Evolutionary conservation across 1,140 invertebrate species (phyloP).

Genomic region (Camponotus vicinus): DNA sequence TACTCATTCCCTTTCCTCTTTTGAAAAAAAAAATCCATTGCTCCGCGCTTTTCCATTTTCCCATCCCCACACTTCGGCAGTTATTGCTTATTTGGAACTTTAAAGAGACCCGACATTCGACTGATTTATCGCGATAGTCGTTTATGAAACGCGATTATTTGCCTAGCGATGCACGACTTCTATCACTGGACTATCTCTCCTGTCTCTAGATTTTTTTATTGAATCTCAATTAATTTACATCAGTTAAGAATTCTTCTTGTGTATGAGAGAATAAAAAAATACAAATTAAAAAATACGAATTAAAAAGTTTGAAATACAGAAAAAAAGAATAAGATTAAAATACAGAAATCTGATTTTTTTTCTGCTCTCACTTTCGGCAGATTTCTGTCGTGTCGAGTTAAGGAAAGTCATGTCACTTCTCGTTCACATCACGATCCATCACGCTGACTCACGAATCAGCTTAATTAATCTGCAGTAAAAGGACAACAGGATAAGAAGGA

Average conservation of each 20-base stretch:
- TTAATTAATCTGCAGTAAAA: conserved; percentile 51
- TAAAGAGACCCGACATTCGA: conserved; percentile 32
- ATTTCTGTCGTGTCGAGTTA: neutral
- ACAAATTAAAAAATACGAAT: no score
- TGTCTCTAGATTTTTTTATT: neutral
- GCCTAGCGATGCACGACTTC: conserved; percentile 36
- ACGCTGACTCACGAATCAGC: conserved; percentile 47
- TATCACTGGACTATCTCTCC: conserved; percentile 3
- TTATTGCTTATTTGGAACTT: conserved; percentile 58
- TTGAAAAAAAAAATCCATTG: conserved; percentile 39
- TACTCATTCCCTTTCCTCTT: neutral
- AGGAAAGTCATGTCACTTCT: conserved; percentile 26
- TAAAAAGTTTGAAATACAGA: neutral
- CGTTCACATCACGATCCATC: conserved; percentile 42
- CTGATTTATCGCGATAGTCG: conserved; percentile 49
- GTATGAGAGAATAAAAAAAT: neutral
- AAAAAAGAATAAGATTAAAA: neutral
- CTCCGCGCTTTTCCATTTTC: conserved; percentile 34
- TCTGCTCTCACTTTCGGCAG: conserved; percentile 7
- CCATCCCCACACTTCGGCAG: conserved; percentile 34
- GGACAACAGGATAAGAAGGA: neutral
- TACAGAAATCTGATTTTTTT: neutral
- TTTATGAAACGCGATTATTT: conserved; percentile 57
- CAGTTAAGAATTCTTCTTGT: neutral
- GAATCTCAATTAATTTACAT: neutral